Conservation (phyloP, 2,797 vertebrate species). For the Rhincodon typus region DNA sequence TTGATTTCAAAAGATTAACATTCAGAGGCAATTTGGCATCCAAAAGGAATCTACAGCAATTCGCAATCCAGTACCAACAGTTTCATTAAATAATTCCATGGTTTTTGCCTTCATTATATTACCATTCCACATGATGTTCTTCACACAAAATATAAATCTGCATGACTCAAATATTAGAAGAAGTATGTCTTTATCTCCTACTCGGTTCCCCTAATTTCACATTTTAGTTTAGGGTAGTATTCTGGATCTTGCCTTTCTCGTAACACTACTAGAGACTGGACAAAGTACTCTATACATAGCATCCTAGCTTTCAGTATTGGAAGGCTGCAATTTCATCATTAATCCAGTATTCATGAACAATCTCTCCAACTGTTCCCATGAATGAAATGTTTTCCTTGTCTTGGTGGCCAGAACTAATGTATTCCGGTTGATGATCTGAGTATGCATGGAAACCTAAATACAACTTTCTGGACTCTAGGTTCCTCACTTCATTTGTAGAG, state of each 20-base stretch:
- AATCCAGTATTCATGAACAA: background rate
- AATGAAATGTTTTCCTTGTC: background rate
- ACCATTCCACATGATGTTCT: background rate
- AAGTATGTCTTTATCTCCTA: background rate
- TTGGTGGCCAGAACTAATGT: background rate
- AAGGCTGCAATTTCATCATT: background rate
- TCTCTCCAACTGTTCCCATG: background rate
- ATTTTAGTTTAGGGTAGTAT: background rate
- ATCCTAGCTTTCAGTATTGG: background rate
- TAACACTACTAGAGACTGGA: background rate
- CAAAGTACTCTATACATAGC: background rate
- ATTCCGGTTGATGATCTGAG: background rate
- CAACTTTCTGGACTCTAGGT: background rate
- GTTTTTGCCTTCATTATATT: background rate
- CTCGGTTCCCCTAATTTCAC: background rate
- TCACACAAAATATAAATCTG: too few relatives aligned
- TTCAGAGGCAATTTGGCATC: background rate
- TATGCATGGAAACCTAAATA: background rate
- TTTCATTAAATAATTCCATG: background rate
- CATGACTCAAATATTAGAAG: too few relatives aligned
- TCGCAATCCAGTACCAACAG: background rate
- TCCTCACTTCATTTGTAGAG: background rate
- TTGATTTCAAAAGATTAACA: background rate
- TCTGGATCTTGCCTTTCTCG: background rate
- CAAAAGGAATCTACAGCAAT: background rate